phyloP scores from a whole-genome alignment of 2,113 vertebrate genomes.

The Elachura formosa region DNA sequence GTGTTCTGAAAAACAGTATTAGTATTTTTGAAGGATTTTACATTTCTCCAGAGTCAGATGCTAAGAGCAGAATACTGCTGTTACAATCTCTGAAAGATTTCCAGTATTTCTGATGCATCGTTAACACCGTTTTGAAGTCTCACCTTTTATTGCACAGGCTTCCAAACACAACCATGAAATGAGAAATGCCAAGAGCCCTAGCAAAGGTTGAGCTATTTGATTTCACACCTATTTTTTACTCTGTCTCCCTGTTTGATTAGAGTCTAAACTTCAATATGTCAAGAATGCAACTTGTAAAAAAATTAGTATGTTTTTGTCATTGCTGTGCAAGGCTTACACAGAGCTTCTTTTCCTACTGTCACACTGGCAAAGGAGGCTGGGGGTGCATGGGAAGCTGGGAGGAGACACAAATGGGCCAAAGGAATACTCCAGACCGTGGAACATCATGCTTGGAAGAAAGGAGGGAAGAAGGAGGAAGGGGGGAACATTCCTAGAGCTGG shows the following conservation, averaged over 20 bases:
- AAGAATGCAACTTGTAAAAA: accelerated
- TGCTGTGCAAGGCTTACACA: not conserved
- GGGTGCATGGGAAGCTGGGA: accelerated
- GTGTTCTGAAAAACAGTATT: not conserved
- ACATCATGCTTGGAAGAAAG: not conserved
- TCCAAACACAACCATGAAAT: not conserved
- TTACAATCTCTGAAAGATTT: not conserved
- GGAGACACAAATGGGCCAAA: not conserved
- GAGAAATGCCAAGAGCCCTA: not conserved
- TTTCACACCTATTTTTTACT: not conserved
- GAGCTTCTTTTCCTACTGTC: not conserved
- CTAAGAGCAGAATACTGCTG: not conserved
- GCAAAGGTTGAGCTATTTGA: not conserved
- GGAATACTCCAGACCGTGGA: not conserved
- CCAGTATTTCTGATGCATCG: not conserved
- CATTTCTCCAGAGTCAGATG: not conserved
- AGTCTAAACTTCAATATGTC: not conserved
- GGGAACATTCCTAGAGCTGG: not conserved
- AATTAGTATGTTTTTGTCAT: not conserved
- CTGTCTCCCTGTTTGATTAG: not conserved
- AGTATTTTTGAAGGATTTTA: not conserved
- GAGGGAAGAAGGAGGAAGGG: not conserved
- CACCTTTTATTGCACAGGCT: not conserved
- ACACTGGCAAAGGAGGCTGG: not conserved
- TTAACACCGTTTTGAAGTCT: not conserved